These are phyloP conservation scores for Yponomeuta malinellus DNA, from an alignment of 2,888 invertebrate genomes.

Conservation along the genomic window DNA sequence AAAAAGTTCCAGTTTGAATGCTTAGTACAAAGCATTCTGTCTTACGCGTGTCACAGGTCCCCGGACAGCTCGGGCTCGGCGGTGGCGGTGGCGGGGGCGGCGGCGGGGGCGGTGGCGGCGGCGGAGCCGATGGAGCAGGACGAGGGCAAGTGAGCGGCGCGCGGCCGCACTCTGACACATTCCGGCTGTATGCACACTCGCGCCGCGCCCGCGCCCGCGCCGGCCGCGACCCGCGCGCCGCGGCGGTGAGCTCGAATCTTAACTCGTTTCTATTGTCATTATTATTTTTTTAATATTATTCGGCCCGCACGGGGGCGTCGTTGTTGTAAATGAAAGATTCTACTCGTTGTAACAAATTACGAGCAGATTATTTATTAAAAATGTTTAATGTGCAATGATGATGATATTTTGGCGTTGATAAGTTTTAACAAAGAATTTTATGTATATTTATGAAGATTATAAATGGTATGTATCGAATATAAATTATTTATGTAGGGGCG, in stretches of 20 bases:
- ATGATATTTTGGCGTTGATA: slow-evolving; percentile 18
- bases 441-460: slow-evolving; percentile 25
- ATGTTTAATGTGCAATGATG: slow-evolving; percentile 17
- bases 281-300: slow-evolving; percentile 13
- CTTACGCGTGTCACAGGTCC: slow-evolving; percentile 45
- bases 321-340: slow-evolving; percentile 18
- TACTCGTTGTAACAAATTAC: slow-evolving; percentile 14
- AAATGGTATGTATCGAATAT: slow-evolving; percentile 1
- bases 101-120: slow-evolving; percentile 78
- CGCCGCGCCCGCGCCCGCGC: slow-evolving; percentile 11
- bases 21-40: too few relatives aligned
- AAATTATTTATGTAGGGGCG: slow-evolving; percentile 5
- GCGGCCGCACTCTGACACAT: slow-evolving; percentile 11
- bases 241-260: slow-evolving; percentile 22
- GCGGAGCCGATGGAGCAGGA: slow-evolving; percentile 92
- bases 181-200: not conserved
- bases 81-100: slow-evolving; percentile 76
- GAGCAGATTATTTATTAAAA: slow-evolving; percentile 23
- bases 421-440: slow-evolving; percentile 22
- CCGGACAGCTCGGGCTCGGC: slow-evolving; percentile 50
- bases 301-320: slow-evolving; percentile 14
- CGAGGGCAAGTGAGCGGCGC: slow-evolving; percentile 80
- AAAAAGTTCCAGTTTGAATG: too few relatives aligned
- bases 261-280: slow-evolving; percentile 3
- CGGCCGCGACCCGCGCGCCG: slow-evolving; percentile 16